Conservation (phyloP, 2,113 vertebrate species). For the Lepisosteus oculatus region DNA sequence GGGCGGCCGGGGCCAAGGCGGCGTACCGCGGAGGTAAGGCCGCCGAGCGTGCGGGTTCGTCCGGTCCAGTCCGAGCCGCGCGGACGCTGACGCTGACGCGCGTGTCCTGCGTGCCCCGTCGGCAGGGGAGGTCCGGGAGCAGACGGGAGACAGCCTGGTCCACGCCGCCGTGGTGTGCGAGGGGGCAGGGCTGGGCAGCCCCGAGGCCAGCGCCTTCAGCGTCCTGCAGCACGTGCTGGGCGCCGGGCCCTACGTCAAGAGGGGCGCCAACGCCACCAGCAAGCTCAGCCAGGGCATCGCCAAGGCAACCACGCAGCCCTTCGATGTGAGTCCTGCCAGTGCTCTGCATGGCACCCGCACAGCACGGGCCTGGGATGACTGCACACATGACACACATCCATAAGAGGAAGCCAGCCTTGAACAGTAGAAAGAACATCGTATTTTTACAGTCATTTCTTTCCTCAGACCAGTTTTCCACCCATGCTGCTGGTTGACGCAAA, state of each 20-base stretch:
- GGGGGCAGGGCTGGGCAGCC: slow-evolving; percentile 63
- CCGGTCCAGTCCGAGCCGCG: too few relatives aligned
- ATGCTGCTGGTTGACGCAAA: too few relatives aligned
- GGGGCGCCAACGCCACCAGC: slow-evolving; percentile 72
- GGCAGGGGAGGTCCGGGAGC: slow-evolving; percentile 80
- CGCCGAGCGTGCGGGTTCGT: background rate
- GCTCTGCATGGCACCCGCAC: background rate
- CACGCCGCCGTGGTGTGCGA: slow-evolving; percentile 82
- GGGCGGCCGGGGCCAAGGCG: slow-evolving; percentile 67
- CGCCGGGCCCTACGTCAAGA: slow-evolving; percentile 83
- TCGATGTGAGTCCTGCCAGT: slow-evolving; percentile 75
- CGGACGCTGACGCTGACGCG: background rate
- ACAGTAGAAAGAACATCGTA: too few relatives aligned
- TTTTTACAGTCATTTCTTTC: too few relatives aligned
- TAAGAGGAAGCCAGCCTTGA: too few relatives aligned
- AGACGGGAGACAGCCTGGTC: slow-evolving; percentile 67
- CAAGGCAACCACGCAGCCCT: slow-evolving; percentile 75
- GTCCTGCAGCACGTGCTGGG: slow-evolving; percentile 89
- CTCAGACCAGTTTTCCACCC: too few relatives aligned
- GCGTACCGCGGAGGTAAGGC: slow-evolving; percentile 82
- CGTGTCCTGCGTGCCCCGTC: background rate
- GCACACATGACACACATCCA: too few relatives aligned
- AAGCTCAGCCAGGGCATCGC: slow-evolving; percentile 72
- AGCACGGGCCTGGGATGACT: background rate
- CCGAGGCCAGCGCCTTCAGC: slow-evolving; percentile 80